These are phyloP conservation scores for Triops cancriformis DNA, from an alignment of 1,140 invertebrate species.

Conservation along the genomic window DNA sequence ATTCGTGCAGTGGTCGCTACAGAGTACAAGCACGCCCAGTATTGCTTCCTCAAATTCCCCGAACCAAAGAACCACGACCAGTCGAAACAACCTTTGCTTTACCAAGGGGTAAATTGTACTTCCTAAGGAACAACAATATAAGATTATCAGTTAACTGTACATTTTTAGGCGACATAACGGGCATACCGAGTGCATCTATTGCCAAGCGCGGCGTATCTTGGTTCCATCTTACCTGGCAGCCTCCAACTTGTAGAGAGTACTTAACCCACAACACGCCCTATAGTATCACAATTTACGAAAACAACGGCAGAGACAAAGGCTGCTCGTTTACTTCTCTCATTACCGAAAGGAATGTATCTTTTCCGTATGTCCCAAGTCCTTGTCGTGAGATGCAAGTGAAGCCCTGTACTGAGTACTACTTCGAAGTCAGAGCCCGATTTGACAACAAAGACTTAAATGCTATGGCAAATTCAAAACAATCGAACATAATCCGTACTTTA, in stretches of 20 bases:
- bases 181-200: background rate
- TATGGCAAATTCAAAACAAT: background rate
- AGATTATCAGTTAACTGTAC: no score
- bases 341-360: background rate
- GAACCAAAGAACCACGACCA: no score
- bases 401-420: background rate
- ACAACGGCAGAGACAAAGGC: background rate
- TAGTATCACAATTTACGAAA: background rate
- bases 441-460: no score
- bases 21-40: no score
- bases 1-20: no score
- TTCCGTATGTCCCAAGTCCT: background rate
- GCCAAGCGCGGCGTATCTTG: background rate
- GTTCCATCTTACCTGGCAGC: background rate
- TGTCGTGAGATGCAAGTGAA: background rate
- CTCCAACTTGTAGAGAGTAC: background rate
- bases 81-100: no score
- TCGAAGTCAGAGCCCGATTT: background rate
- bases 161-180: background rate
- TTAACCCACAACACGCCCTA: background rate
- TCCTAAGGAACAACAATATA: no score
- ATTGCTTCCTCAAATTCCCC: no score
- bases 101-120: no score
- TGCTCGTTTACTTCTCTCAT: no score
- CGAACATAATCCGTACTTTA: background rate